Base-by-base conservation (phyloP, 2,113 vertebrate species). In the Siniperca chuatsi region DNA sequence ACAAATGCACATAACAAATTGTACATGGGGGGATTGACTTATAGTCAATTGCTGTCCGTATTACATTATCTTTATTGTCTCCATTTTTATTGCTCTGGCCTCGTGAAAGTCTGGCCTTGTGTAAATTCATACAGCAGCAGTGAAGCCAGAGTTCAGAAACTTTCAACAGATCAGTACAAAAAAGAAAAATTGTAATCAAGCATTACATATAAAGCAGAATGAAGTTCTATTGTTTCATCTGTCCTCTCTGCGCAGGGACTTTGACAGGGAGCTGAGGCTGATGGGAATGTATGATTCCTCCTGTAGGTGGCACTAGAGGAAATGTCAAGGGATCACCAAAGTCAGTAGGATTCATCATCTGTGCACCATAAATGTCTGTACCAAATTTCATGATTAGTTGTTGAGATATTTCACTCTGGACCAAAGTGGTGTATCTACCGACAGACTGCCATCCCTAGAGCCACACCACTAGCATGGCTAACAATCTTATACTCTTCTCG, bases 151-250 rank as follows among this genome's bases (percentile, higher is more conserved):
- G 54, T 70, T 79, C 57, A 69, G 55, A 78, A 67, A 79, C 50
- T n/a, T 87, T 85, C 50, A 75, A 61, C 29, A 69, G 64, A 83
- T 81, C 57, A 76, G 20, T 8, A 35, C 21, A 71, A 35, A 68
- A 75, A 70, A 29, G 9, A 8, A 11, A 76, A 60, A 83, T 25
- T 78, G 66, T 82, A 87, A 85, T 90, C 80, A 86, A 80, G 68
- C 46, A 4, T 85, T 84, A 80, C 72, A 84, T 90, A 89, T 85
- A 75, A 77, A 66, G 55, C 61, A 75, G 75, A 89, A 57, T 52
- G 76, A 62, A 77, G 69, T 48, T 65, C 42, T 73, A 58, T 79
- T 57, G 67, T 71, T 82, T 81, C 57, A 65, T 78, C 75, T 54
- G 60, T 80, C 25, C n/a, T 71, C 54, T 69, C 44, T 33, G 33